Conservation (phyloP, 2,113 vertebrate species). For the Falcunculus frontatus region DNA sequence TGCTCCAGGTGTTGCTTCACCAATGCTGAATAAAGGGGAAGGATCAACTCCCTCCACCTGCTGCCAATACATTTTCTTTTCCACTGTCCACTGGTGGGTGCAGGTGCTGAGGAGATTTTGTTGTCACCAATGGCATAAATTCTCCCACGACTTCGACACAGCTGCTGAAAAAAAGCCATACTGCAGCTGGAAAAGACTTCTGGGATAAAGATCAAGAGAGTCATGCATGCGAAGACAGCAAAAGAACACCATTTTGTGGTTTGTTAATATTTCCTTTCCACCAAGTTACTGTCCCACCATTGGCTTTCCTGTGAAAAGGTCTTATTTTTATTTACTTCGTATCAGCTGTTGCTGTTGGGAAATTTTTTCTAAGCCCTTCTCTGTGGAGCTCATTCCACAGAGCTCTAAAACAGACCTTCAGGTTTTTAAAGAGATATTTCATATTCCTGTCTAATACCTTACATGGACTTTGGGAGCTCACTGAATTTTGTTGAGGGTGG, state of each 20-base stretch:
- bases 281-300: not conserved
- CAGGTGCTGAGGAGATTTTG: not conserved
- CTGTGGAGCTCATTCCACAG: not conserved
- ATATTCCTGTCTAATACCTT: not conserved
- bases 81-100: not conserved
- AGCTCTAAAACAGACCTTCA: not conserved
- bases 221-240: not conserved
- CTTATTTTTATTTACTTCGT: not conserved
- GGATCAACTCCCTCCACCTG: not conserved
- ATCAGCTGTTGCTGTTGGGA: not conserved
- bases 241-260: not conserved
- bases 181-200: not conserved
- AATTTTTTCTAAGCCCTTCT: not conserved
- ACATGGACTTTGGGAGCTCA: not conserved
- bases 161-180: not conserved
- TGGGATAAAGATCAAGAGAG: not conserved
- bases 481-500: rapidly evolving
- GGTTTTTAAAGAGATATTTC: not conserved
- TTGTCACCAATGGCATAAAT: not conserved
- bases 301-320: not conserved
- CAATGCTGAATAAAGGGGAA: not conserved
- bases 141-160: not conserved
- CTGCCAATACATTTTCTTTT: not conserved
- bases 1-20: not conserved
- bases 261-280: not conserved